Base-by-base conservation (phyloP, 2,797 vertebrate species). In the Pangasius larnaudii region DNA sequence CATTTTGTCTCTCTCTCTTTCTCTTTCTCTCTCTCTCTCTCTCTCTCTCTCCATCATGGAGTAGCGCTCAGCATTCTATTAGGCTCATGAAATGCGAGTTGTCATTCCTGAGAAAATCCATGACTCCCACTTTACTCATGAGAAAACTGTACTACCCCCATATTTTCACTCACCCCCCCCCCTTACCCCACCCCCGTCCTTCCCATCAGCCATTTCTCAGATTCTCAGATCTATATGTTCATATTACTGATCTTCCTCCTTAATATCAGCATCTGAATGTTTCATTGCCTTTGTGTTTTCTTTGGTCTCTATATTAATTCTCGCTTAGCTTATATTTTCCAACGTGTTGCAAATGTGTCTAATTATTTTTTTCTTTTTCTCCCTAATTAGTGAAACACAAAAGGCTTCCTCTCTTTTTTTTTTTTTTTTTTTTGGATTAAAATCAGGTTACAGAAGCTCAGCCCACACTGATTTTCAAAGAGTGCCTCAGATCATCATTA, bases 31-130 rank as follows among this genome's bases (percentile, higher is more conserved):
- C 71, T 75, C 22, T 72, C 16, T 67, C 36, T 82, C 36, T 65
- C n/a, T 77, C 72, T 75, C 24, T 74, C 16, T 67, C 36, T 82
- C 36, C 18, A 49, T 65, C 24, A 46, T 13, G 22, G 69, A 42
- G 51, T 69, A 59, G 69, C 80, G 59, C 63, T 86, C 79, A 77
- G 56, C 59, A 49, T 90, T 88, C 80, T 58, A 27, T 63, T 61
- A 79, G 9, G 27, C 49, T 65, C 77, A 82, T 46, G 79, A 53
- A 84, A 51, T 77, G 42, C 69, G 22, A 71, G 56, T 90, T 65
- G 89, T 82, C 61, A 85, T 85, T 85, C 80, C 75, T 84, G 83
- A 75, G 90, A 86, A 89, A 88, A 90, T 86, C 67, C 80, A 59
- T 72, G 71, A 53, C 18, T 71, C 79, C 56, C 30, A 30, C 56